A percentile compares a stretch with the other conserved stretches of the same genome.
Conservation (phyloP, 2,113 vertebrate genomes). For the Microtus montanus region DNA sequence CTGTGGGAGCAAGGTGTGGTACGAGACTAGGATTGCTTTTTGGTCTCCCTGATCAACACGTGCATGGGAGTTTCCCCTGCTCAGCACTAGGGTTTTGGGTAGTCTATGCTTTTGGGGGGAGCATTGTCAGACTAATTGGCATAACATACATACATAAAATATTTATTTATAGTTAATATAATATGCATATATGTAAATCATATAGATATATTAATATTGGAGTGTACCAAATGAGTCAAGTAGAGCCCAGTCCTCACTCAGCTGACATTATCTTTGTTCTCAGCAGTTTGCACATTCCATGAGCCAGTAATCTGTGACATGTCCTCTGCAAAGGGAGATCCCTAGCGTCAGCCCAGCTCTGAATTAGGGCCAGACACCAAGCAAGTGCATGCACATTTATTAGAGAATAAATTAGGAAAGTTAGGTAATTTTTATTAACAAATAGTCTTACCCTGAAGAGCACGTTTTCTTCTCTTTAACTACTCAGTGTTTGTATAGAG, state of each 20-base stretch:
- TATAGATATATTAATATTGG: neutral
- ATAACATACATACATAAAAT: neutral
- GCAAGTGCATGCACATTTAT: neutral
- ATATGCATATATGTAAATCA: too few species aligned
- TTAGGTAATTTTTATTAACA: neutral
- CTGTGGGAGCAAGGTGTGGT: neutral
- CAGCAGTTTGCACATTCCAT: neutral
- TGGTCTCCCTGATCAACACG: neutral
- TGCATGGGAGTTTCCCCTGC: neutral
- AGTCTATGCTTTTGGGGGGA: neutral
- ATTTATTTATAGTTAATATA: too few species aligned
- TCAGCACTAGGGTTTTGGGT: neutral
- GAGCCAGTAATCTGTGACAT: neutral
- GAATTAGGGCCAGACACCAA: neutral
- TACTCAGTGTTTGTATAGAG: neutral
- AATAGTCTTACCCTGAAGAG: neutral
- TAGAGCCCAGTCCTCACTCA: neutral
- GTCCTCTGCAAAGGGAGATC: neutral
- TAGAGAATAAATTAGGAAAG: neutral
- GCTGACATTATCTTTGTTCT: neutral
- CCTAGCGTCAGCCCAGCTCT: neutral
- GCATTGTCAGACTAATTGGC: neutral
- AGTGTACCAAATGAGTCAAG: neutral
- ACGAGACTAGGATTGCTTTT: neutral
- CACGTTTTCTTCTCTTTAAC: neutral